Conservation (phyloP, 2,888 invertebrate genomes). For the Lasioglossum figueresi region DNA sequence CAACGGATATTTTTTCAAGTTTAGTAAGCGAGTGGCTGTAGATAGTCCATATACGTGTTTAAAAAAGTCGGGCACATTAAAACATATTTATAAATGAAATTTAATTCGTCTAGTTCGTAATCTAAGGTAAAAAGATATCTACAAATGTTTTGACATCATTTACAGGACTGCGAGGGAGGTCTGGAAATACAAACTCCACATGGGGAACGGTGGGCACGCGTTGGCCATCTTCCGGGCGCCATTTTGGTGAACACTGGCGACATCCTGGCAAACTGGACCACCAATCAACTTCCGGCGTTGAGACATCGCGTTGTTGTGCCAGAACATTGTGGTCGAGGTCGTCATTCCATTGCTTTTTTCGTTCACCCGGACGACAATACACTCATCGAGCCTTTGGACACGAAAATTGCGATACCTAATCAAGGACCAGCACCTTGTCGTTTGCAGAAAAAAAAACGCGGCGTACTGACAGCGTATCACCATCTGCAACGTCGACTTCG, state of each 20-base stretch:
- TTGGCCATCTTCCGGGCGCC: constrained; percentile 91
- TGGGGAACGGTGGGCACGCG: constrained; percentile 89
- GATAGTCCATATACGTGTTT: neutral
- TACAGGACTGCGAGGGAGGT: constrained; percentile 90
- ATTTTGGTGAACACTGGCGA: constrained; percentile 91
- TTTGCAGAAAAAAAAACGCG: constrained; percentile 84
- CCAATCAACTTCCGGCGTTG: constrained; percentile 88
- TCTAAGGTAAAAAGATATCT: neutral
- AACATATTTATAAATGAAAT: neutral
- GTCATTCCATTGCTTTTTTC: constrained; percentile 92
- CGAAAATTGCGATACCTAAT: constrained; percentile 78
- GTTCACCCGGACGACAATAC: constrained; percentile 89
- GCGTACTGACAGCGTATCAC: constrained; percentile 89
- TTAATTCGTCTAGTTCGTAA: neutral
- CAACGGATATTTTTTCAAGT: too few relatives aligned
- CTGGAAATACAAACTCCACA: constrained; percentile 89
- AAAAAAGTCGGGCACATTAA: neutral
- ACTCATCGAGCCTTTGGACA: constrained; percentile 85
- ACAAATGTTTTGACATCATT: constrained; percentile 9
- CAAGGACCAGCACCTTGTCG: constrained; percentile 82
- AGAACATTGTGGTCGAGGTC: constrained; percentile 87
- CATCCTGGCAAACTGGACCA: constrained; percentile 90
- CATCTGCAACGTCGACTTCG: constrained; percentile 89
- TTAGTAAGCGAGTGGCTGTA: too few relatives aligned
- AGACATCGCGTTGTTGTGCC: constrained; percentile 91